A percentile compares a stretch with the other conserved stretches of the same genome.
phyloP scores from a whole-genome alignment of 2,888 invertebrate genomes.

The Dermolepida albohirtum region DNA sequence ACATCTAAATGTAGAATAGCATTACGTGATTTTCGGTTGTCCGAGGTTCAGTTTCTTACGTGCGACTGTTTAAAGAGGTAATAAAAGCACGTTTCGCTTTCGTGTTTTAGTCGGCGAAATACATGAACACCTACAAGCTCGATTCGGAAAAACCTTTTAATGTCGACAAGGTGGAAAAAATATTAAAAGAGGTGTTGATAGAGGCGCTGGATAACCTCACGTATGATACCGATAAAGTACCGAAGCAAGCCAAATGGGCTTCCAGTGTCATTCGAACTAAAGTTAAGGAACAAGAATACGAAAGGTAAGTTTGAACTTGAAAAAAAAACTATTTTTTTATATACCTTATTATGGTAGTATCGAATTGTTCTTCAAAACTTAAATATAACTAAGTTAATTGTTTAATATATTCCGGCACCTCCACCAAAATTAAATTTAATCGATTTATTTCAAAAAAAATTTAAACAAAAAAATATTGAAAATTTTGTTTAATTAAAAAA shows the following conservation, averaged over 20 bases:
- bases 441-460: not conserved
- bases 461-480: not conserved
- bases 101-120: slow-evolving; percentile 60
- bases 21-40: slow-evolving; percentile 6
- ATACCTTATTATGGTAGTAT: no score
- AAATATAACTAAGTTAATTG: not conserved
- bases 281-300: slow-evolving; percentile 75
- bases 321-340: not conserved
- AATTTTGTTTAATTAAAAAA: no score
- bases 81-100: not conserved
- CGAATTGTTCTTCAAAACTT: not conserved
- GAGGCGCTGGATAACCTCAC: slow-evolving; percentile 70
- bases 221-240: slow-evolving; percentile 71
- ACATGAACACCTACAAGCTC: slow-evolving; percentile 75
- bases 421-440: slow-evolving; percentile 3
- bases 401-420: not conserved
- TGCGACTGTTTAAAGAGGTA: slow-evolving; percentile 3
- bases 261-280: slow-evolving; percentile 71
- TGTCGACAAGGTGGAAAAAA: slow-evolving; percentile 70
- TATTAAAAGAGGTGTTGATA: slow-evolving; percentile 71
- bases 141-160: slow-evolving; percentile 74
- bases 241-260: slow-evolving; percentile 69
- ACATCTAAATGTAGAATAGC: not conserved
- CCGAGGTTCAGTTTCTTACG: slow-evolving; percentile 25
- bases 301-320: slow-evolving; percentile 67